These are phyloP conservation scores for Tribolium madens DNA, from an alignment of 1,140 invertebrate species.

Conservation along the genomic window DNA sequence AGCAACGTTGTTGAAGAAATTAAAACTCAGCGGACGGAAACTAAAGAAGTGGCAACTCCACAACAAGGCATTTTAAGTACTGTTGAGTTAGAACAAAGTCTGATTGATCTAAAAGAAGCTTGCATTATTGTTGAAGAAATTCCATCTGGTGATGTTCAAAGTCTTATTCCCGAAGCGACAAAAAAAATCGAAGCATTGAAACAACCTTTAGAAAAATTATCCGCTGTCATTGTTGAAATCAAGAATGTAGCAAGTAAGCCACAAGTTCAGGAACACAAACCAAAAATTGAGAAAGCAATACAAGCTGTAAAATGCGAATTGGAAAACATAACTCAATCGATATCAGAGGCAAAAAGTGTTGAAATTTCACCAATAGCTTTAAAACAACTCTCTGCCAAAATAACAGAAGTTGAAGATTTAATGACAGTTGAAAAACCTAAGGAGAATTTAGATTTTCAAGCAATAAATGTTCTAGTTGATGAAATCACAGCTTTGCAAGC, in stretches of 20 bases:
- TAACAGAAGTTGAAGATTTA: neutral
- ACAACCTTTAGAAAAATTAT: conserved; percentile 6
- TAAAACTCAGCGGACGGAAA: neutral
- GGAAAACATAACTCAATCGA: neutral
- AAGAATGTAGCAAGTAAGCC: neutral
- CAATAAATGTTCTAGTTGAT: neutral
- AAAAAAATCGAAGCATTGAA: conserved; percentile 8
- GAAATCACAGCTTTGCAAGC: conserved; percentile 5
- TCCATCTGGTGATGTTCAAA: neutral
- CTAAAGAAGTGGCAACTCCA: neutral
- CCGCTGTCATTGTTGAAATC: neutral
- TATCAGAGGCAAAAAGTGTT: neutral
- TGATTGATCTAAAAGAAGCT: conserved; percentile 17
- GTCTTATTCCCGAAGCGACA: neutral
- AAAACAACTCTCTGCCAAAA: conserved; percentile 25
- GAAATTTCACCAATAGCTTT: neutral
- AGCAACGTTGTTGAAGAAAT: neutral
- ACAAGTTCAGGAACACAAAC: conserved; percentile 15
- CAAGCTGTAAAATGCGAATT: conserved; percentile 7
- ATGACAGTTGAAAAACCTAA: neutral
- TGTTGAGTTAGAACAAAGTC: conserved; percentile 7
- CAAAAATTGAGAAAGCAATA: conserved; percentile 8
- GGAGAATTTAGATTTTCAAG: neutral
- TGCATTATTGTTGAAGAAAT: neutral
- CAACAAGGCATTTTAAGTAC: conserved; percentile 6